Evolutionary conservation across 2,888 invertebrate species (phyloP).

Genomic region (Ectemnius continuus): DNA sequence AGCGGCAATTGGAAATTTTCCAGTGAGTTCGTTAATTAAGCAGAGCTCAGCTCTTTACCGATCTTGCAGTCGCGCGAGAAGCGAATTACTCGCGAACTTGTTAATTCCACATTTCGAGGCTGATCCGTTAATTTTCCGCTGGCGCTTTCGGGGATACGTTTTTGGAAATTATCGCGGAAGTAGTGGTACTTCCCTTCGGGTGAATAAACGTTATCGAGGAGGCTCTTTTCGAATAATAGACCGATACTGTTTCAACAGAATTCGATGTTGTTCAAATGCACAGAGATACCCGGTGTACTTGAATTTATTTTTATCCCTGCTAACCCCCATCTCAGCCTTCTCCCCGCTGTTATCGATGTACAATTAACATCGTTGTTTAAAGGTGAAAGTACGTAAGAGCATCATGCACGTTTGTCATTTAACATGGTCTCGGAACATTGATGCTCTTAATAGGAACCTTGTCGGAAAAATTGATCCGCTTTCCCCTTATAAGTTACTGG

Average conservation of each 20-base stretch:
- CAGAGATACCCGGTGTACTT: background rate
- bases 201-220: too few relatives aligned
- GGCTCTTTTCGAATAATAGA: too few relatives aligned
- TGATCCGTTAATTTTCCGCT: background rate
- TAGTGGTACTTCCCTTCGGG: too few relatives aligned
- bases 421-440: too few relatives aligned
- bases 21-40: background rate
- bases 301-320: conserved; percentile 5
- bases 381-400: background rate
- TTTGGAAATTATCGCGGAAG: too few relatives aligned
- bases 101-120: too few relatives aligned
- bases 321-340: background rate
- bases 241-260: background rate
- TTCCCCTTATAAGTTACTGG: too few relatives aligned
- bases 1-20: conserved; percentile 3
- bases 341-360: background rate
- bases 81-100: too few relatives aligned
- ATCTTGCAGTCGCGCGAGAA: background rate
- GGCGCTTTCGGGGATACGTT: background rate
- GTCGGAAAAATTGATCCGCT: too few relatives aligned
- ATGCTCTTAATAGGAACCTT: too few relatives aligned
- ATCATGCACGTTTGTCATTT: too few relatives aligned
- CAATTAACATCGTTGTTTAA: background rate
- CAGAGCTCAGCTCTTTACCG: background rate
- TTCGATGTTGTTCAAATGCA: background rate